Conservation (phyloP, 2,797 vertebrate genomes). For the Helicolenus hilgendorfi region DNA sequence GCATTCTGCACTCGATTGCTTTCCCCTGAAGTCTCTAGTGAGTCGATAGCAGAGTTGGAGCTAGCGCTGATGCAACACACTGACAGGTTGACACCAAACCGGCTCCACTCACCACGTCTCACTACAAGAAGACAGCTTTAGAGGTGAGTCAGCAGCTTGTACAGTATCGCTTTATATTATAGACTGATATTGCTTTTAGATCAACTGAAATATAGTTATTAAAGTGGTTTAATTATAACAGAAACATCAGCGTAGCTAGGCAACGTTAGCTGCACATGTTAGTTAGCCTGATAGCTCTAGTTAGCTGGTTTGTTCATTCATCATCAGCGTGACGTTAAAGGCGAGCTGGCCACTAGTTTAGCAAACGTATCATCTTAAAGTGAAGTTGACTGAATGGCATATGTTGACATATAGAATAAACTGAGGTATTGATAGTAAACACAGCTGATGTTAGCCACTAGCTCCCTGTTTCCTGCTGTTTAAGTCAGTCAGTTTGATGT, state of each 20-base stretch:
- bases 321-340: background rate
- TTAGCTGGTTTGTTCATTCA: constrained; percentile 27
- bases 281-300: constrained; percentile 21
- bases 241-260: background rate
- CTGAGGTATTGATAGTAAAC: accelerated
- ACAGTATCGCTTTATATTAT: accelerated
- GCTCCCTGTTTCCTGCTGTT: background rate
- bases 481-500: background rate
- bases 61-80: constrained; percentile 88
- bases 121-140: background rate
- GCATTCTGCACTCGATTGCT: constrained; percentile 65
- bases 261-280: constrained; percentile 61
- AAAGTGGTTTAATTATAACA: accelerated
- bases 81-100: constrained; percentile 38
- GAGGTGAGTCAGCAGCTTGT: constrained; percentile 36
- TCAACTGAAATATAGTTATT: accelerated
- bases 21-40: background rate
- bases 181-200: accelerated
- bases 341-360: background rate
- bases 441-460: background rate
- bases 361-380: no score
- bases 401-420: background rate
- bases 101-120: constrained; percentile 8
- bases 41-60: constrained; percentile 61
- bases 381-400: background rate